Conservation (phyloP, 2,888 invertebrate species). For the Amiota mariae region DNA sequence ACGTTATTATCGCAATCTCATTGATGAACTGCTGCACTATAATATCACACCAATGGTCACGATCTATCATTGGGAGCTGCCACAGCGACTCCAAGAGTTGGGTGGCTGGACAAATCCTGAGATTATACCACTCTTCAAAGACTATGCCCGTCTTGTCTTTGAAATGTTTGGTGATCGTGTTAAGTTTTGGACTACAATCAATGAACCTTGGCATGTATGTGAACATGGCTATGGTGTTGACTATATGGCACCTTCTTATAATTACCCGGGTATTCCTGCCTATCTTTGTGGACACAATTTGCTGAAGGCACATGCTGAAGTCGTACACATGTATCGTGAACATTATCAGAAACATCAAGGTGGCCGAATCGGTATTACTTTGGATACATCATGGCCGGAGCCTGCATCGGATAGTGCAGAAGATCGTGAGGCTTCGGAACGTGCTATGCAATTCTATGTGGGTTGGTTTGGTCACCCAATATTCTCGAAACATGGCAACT, state of each 20-base stretch:
- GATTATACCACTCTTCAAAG: slow-evolving; percentile 78
- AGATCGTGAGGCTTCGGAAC: slow-evolving; percentile 78
- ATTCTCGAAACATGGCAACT: slow-evolving; percentile 78
- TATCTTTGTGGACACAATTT: slow-evolving; percentile 83
- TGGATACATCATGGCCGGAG: slow-evolving; percentile 79
- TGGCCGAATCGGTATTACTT: slow-evolving; percentile 79
- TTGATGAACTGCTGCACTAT: slow-evolving; percentile 80
- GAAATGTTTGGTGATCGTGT: slow-evolving; percentile 79
- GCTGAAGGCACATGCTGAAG: slow-evolving; percentile 82
- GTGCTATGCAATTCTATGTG: slow-evolving; percentile 78
- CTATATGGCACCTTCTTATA: slow-evolving; percentile 77
- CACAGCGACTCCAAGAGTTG: slow-evolving; percentile 78
- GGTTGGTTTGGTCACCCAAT: slow-evolving; percentile 83
- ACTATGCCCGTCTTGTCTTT: slow-evolving; percentile 79
- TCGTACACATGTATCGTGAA: slow-evolving; percentile 79
- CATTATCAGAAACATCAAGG: slow-evolving; percentile 76
- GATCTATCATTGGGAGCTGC: slow-evolving; percentile 83
- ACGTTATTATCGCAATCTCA: slow-evolving; percentile 84
- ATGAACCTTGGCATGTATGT: slow-evolving; percentile 79
- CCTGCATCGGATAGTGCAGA: slow-evolving; percentile 75
- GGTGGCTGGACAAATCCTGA: slow-evolving; percentile 82
- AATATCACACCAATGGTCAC: slow-evolving; percentile 83
- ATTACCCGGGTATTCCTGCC: slow-evolving; percentile 78
- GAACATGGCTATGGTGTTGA: slow-evolving; percentile 75
- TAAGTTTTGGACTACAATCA: slow-evolving; percentile 84